Evolutionary conservation across 1,140 invertebrate species (phyloP).

Genomic region (Drosophila ercepeae): DNA sequence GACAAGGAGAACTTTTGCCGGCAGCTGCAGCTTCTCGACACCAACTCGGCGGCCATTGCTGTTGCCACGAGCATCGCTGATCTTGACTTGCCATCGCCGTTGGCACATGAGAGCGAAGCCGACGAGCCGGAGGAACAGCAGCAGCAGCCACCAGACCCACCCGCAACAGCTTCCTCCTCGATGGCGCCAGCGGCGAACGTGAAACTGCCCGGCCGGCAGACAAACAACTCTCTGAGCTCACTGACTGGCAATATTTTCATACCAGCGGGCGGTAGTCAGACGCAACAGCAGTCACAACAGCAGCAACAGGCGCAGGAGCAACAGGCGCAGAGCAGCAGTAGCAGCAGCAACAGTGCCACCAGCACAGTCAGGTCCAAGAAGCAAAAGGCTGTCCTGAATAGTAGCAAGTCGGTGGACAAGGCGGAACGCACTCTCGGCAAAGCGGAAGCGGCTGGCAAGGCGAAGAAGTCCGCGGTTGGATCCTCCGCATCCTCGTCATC

Average conservation of each 20-base stretch:
- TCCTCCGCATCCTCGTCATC: slow-evolving; percentile 68
- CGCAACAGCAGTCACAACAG: slow-evolving; percentile 26
- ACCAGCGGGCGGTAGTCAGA: slow-evolving; percentile 74
- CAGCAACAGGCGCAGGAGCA: slow-evolving; percentile 30
- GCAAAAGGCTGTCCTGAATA: slow-evolving; percentile 51
- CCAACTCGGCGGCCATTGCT: slow-evolving; percentile 72
- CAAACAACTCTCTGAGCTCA: slow-evolving; percentile 93
- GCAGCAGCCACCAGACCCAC: slow-evolving; percentile 12
- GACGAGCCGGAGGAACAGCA: slow-evolving; percentile 37
- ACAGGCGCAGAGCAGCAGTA: slow-evolving; percentile 38
- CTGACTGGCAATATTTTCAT: slow-evolving; percentile 93
- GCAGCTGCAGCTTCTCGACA: slow-evolving; percentile 66
- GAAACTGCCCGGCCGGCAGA: slow-evolving; percentile 89
- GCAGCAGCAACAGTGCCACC: slow-evolving; percentile 14
- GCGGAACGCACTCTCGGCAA: slow-evolving; percentile 51
- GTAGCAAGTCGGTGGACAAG: slow-evolving; percentile 27
- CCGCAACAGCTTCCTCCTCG: slow-evolving; percentile 30
- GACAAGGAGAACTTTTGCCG: slow-evolving; percentile 82
- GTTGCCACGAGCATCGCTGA: slow-evolving; percentile 73
- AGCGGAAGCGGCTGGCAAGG: slow-evolving; percentile 37
- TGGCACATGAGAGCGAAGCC: slow-evolving; percentile 54
- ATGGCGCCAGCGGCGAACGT: slow-evolving; percentile 83
- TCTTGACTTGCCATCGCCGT: slow-evolving; percentile 65
- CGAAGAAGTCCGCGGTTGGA: slow-evolving; percentile 50
- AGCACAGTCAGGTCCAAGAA: slow-evolving; percentile 61